Evolutionary conservation across 2,113 vertebrate genomes (phyloP).

Genomic region (Seriola rivoliana): DNA sequence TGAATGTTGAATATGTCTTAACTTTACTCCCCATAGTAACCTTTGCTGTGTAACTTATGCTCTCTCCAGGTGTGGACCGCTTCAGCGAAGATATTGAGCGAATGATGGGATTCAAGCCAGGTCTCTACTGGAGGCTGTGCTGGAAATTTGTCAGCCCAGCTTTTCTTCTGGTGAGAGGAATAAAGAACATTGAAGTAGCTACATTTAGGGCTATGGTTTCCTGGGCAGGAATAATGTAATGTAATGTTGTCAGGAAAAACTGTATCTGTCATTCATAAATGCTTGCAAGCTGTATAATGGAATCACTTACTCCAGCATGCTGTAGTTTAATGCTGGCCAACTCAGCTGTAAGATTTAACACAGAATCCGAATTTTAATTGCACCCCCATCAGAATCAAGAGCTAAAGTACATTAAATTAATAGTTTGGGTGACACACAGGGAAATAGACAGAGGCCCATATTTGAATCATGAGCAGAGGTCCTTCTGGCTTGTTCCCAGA

Average conservation of each 20-base stretch:
- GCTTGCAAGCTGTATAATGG: not conserved
- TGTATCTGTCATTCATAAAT: not conserved
- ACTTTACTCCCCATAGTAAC: slow-evolving; percentile 9
- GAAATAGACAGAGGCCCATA: not conserved
- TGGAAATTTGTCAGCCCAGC: slow-evolving; percentile 98
- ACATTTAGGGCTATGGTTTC: not conserved
- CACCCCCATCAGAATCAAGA: not conserved
- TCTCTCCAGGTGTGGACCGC: slow-evolving; percentile 92
- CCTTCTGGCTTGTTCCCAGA: slow-evolving; percentile 5
- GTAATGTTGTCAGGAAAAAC: not conserved
- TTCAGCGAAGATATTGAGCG: slow-evolving; percentile 97
- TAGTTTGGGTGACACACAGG: not conserved
- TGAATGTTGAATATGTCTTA: not conserved
- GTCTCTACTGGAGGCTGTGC: slow-evolving; percentile 98
- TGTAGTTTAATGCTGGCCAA: not conserved
- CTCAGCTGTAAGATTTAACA: not conserved
- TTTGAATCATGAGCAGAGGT: not conserved
- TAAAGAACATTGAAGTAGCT: not conserved
- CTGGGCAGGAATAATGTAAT: not conserved
- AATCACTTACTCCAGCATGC: not conserved
- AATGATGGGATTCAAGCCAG: slow-evolving; percentile 99
- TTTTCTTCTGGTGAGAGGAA: slow-evolving; percentile 92
- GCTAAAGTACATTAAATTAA: slow-evolving; percentile 5
- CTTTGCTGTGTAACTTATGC: slow-evolving; percentile 36
- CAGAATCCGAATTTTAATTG: not conserved